Conservation (phyloP, 2,888 invertebrate genomes). For the Spatulosminthurus flaviceps region DNA sequence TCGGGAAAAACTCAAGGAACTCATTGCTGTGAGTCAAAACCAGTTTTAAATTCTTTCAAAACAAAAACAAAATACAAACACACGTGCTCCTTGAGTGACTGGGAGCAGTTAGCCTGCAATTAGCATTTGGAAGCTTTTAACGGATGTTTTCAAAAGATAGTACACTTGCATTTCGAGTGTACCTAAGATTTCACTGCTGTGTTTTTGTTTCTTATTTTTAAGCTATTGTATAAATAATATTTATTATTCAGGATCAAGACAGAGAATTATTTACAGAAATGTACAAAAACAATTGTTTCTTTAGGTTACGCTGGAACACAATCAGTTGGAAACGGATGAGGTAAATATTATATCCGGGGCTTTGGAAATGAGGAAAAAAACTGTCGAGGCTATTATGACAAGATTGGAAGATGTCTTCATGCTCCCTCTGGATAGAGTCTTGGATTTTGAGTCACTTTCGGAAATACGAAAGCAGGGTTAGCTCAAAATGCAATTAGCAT, state of each 20-base stretch:
- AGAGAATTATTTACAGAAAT: too few relatives aligned
- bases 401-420: slow-evolving; percentile 71
- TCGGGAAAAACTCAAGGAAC: slow-evolving; percentile 92
- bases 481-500: too few relatives aligned
- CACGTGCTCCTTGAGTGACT: neutral
- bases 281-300: too few relatives aligned
- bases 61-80: too few relatives aligned
- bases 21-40: slow-evolving; percentile 78
- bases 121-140: neutral
- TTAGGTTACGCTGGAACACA: slow-evolving; percentile 66
- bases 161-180: too few relatives aligned
- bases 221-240: too few relatives aligned
- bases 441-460: slow-evolving; percentile 71
- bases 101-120: neutral
- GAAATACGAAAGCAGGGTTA: slow-evolving; percentile 70
- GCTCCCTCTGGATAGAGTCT: slow-evolving; percentile 69
- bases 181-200: too few relatives aligned
- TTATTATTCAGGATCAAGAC: too few relatives aligned
- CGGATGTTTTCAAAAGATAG: too few relatives aligned
- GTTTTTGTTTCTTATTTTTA: too few relatives aligned
- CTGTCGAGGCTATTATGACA: slow-evolving; percentile 70
- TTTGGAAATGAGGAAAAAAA: slow-evolving; percentile 71
- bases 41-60: neutral
- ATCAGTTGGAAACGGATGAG: slow-evolving; percentile 67
- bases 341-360: slow-evolving; percentile 72